phyloP scores from a whole-genome alignment of 2,888 invertebrate genomes.

The Idaea aversata region DNA sequence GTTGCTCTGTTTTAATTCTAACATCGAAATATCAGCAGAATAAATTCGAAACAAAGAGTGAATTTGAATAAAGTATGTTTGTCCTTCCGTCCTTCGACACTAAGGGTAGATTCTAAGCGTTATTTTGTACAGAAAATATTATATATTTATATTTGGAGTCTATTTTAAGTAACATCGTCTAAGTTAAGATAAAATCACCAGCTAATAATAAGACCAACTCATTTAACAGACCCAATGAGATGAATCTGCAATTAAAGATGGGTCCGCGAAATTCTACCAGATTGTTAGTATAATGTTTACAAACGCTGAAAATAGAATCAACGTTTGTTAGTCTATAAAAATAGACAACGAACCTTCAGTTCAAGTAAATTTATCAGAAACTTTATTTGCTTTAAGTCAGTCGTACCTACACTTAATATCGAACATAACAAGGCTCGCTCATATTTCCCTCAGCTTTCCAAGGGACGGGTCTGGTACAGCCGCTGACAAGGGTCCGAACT shows the following conservation, averaged over 20 bases:
- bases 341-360: neutral
- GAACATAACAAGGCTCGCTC: constrained; percentile 11
- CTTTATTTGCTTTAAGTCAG: neutral
- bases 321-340: no score
- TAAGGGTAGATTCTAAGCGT: neutral
- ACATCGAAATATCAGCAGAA: no score
- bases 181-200: no score
- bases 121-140: neutral
- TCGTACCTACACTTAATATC: constrained; percentile 13
- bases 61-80: neutral
- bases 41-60: no score
- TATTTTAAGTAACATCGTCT: no score
- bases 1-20: no score
- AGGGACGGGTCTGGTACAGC: constrained; percentile 41
- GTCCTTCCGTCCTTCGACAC: neutral
- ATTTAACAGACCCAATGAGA: no score
- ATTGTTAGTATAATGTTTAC: no score
- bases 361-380: neutral
- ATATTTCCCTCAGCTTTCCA: constrained; percentile 33
- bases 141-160: neutral
- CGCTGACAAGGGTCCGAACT: constrained; percentile 73
- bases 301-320: no score
- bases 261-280: no score
- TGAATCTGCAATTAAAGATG: no score
- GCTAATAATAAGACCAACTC: no score